Conservation (phyloP, 2,797 vertebrate species). For the Pipistrellus nathusii region DNA sequence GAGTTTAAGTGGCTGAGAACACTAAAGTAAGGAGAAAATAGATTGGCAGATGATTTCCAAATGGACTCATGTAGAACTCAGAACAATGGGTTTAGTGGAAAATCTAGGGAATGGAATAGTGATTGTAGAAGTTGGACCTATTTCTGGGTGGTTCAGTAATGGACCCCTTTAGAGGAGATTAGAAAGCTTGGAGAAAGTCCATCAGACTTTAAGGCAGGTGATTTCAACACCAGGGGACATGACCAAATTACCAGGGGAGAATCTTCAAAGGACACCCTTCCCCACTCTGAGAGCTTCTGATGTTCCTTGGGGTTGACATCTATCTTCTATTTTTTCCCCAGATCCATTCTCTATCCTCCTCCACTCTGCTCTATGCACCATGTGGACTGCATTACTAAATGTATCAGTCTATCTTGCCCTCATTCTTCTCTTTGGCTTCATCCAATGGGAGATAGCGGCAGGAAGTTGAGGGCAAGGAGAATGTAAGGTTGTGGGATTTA, state of each 20-base stretch:
- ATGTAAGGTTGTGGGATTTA: background rate
- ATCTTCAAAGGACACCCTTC: background rate
- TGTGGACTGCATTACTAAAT: background rate
- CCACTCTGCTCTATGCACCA: background rate
- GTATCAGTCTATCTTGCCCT: background rate
- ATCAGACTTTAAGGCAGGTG: background rate
- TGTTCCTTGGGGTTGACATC: background rate
- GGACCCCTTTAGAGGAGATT: background rate
- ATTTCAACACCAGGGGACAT: background rate
- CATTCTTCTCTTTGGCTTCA: background rate
- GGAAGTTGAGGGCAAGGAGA: background rate
- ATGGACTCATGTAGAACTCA: background rate
- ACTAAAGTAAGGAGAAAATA: conserved; percentile 4
- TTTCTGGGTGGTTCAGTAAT: background rate
- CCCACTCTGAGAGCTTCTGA: background rate
- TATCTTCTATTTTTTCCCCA: background rate
- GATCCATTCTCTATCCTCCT: background rate
- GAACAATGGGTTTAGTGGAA: background rate
- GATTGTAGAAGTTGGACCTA: background rate
- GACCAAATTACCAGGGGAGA: background rate
- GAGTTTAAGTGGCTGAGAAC: background rate
- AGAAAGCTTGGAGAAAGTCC: conserved; percentile 1
- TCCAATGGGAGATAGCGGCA: background rate
- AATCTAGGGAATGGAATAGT: background rate
- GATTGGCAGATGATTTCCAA: background rate